A percentile compares a stretch with the other conserved stretches of the same genome.
These are phyloP conservation scores for Drosophila planitibia DNA, from an alignment of 2,888 invertebrate species.

Conservation along the genomic window DNA sequence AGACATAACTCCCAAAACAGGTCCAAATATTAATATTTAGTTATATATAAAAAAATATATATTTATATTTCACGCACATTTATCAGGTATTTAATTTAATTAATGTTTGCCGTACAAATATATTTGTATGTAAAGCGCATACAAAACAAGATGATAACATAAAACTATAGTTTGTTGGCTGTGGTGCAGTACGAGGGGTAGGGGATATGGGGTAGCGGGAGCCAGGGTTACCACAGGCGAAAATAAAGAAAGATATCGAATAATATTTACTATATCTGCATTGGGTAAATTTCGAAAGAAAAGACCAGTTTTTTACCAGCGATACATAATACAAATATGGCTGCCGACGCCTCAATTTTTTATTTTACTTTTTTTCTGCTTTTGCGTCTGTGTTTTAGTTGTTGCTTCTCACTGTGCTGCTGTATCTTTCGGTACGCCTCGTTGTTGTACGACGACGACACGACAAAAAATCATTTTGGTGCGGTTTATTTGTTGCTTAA, in stretches of 20 bases:
- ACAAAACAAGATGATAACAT: slow-evolving; percentile 17
- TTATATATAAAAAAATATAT: not conserved
- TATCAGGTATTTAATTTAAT: slow-evolving; percentile 22
- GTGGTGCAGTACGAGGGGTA: not conserved
- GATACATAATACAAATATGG: slow-evolving; percentile 46
- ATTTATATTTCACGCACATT: slow-evolving; percentile 6
- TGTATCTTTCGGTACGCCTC: slow-evolving; percentile 70
- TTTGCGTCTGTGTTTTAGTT: slow-evolving; percentile 61
- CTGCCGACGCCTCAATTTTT: slow-evolving; percentile 54
- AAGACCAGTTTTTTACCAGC: slow-evolving; percentile 32
- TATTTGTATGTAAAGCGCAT: slow-evolving; percentile 14
- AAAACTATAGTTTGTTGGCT: not conserved
- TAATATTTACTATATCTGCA: not conserved
- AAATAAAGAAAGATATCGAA: not conserved
- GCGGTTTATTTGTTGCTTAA: slow-evolving; percentile 29
- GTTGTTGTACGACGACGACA: slow-evolving; percentile 39
- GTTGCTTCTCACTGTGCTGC: slow-evolving; percentile 64
- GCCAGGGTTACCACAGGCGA: not conserved
- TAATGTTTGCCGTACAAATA: slow-evolving; percentile 19
- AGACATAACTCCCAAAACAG: slow-evolving; percentile 44
- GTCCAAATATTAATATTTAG: slow-evolving; percentile 21
- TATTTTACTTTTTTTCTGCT: slow-evolving; percentile 12
- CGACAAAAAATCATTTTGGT: slow-evolving; percentile 35
- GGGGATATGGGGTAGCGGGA: not conserved
- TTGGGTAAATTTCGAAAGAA: slow-evolving; percentile 15